Evolutionary conservation across 2,113 vertebrate species (phyloP).

Genomic region (Mirza zaza): DNA sequence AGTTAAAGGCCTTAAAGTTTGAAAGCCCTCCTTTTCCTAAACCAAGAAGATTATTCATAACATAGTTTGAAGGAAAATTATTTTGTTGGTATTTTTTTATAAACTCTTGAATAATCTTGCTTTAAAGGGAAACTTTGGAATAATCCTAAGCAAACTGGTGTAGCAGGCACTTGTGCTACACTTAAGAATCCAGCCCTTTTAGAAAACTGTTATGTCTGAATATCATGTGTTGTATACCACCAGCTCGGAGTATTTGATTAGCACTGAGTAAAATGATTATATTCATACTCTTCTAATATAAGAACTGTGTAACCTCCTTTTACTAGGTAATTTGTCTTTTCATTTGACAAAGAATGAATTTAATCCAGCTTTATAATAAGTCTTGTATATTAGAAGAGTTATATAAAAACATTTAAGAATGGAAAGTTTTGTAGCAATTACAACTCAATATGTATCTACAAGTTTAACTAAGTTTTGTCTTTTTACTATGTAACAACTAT

Average conservation of each 20-base stretch:
- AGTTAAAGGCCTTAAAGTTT: not conserved
- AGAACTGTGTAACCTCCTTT: not conserved
- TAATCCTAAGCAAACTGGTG: not conserved
- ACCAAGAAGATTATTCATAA: constrained; percentile 20
- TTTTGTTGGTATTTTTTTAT: not conserved
- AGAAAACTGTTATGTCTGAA: not conserved
- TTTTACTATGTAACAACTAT: not conserved
- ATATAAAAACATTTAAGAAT: constrained; percentile 69
- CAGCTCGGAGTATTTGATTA: not conserved
- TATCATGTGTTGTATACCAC: not conserved
- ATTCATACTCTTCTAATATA: not conserved
- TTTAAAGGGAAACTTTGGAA: constrained; percentile 29
- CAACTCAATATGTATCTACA: not conserved
- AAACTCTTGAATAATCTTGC: constrained; percentile 28
- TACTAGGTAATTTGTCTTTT: constrained; percentile 19
- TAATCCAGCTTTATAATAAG: not conserved
- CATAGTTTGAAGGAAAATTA: constrained; percentile 23
- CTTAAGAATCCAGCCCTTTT: not conserved
- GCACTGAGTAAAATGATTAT: not conserved
- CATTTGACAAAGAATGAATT: not conserved
- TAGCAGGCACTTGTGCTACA: not conserved
- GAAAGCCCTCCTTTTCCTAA: not conserved
- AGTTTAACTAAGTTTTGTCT: not conserved
- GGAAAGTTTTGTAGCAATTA: constrained; percentile 53
- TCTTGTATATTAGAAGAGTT: constrained; percentile 65